Evolutionary conservation across 2,888 invertebrate genomes (phyloP).

Genomic region (Drosophila siamana): DNA sequence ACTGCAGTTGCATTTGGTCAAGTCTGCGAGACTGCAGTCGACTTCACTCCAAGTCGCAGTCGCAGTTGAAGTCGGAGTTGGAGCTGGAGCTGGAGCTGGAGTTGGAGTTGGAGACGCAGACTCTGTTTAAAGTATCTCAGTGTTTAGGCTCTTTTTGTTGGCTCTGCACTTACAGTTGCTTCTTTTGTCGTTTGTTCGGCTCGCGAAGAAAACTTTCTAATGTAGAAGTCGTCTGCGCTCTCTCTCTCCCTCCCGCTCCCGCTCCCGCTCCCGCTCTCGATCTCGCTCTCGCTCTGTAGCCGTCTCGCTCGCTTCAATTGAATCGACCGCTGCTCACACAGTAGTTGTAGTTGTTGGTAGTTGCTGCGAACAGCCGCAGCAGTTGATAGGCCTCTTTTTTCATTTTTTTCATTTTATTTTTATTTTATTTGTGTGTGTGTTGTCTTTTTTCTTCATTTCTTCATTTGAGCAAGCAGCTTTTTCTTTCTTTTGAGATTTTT

Average conservation of each 20-base stretch:
- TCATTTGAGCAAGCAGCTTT: conserved; percentile 46
- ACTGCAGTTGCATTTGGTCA: conserved; percentile 23
- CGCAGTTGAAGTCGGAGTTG: conserved; percentile 29
- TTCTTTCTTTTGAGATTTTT: conserved; percentile 70
- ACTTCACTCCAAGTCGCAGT: conserved; percentile 37
- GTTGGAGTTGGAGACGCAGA: conserved; percentile 21
- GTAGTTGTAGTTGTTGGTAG: conserved; percentile 37
- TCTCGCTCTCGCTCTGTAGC: background rate
- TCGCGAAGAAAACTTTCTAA: conserved; percentile 77
- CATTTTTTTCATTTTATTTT: conserved; percentile 10
- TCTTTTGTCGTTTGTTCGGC: conserved; percentile 64
- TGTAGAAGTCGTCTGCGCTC: conserved; percentile 70
- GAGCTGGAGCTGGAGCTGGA: conserved; percentile 30
- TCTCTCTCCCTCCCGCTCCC: conserved; percentile 7
- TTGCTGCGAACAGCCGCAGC: conserved; percentile 24
- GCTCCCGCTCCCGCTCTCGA: background rate
- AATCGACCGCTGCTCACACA: conserved; percentile 54
- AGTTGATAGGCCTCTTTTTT: conserved; percentile 60
- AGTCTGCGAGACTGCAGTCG: conserved; percentile 29
- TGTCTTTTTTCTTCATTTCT: too few species aligned
- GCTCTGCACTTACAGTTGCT: conserved; percentile 73
- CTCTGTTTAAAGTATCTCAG: conserved; percentile 62
- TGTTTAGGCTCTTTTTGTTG: conserved; percentile 59
- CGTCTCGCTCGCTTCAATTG: conserved; percentile 53
- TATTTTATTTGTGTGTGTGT: too few species aligned